Conservation (phyloP, 2,888 invertebrate genomes). For the Barypeithes pellucidus region DNA sequence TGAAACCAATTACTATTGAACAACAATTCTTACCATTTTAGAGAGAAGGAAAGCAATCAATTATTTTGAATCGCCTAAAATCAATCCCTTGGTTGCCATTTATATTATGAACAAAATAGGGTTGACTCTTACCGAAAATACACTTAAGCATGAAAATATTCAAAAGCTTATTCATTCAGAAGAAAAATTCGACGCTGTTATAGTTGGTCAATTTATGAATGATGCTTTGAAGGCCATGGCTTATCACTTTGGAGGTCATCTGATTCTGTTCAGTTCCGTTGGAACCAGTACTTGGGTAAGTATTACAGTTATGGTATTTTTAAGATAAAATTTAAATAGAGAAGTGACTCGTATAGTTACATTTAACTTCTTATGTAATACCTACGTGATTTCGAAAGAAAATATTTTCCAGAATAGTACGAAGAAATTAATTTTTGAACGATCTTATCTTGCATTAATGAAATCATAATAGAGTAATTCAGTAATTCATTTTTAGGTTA, state of each 20-base stretch:
- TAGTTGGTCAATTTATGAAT: constrained; percentile 69
- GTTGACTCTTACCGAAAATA: constrained; percentile 47
- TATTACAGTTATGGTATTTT: constrained; percentile 41
- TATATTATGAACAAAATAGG: constrained; percentile 53
- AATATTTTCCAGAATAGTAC: too few species aligned
- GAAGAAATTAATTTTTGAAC: too few species aligned
- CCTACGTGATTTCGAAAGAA: too few species aligned
- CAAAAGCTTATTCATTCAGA: constrained; percentile 49
- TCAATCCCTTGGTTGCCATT: constrained; percentile 45
- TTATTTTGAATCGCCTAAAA: constrained; percentile 34
- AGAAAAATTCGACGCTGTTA: constrained; percentile 54
- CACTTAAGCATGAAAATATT: constrained; percentile 46
- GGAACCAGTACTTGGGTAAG: constrained; percentile 70
- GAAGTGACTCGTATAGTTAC: too few species aligned
- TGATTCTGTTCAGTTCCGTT: constrained; percentile 67
- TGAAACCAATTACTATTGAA: too few species aligned
- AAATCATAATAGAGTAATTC: too few species aligned
- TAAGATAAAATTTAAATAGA: too few species aligned
- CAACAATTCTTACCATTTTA: constrained; percentile 14
- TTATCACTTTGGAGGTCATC: constrained; percentile 63
- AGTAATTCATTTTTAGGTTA: constrained; percentile 61
- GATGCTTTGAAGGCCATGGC: constrained; percentile 69
- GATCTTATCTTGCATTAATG: too few species aligned
- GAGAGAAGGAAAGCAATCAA: constrained; percentile 49
- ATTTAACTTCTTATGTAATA: too few species aligned